Conservation (phyloP, 2,888 invertebrate species). For the Acleris literana region DNA sequence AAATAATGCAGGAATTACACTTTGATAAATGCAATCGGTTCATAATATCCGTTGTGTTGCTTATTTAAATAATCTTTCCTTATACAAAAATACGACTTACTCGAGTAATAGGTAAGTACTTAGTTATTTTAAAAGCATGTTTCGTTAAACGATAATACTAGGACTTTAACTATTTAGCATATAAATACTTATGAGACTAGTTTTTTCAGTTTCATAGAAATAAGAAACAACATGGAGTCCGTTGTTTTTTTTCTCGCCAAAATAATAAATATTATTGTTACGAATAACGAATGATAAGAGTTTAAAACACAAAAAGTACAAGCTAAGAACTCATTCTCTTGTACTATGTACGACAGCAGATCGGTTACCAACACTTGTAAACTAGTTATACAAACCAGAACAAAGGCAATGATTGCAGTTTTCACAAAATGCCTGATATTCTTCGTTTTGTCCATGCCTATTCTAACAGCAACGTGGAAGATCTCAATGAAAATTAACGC, state of each 20-base stretch:
- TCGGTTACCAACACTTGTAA: conserved; percentile 62
- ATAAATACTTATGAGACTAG: not conserved
- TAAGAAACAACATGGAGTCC: conserved; percentile 28
- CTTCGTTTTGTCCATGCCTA: conserved; percentile 39
- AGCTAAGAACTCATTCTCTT: conserved; percentile 30
- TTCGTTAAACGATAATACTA: no score
- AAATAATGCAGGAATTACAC: no score
- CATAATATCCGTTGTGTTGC: no score
- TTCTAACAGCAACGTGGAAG: conserved; percentile 51
- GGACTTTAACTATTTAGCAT: no score
- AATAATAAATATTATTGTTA: conserved; percentile 49
- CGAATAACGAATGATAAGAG: conserved; percentile 50
- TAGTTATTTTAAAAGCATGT: no score
- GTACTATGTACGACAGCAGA: conserved; percentile 44
- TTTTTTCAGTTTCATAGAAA: conserved; percentile 34
- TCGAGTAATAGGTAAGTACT: no score
- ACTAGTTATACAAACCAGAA: conserved; percentile 58
- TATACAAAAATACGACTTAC: no score
- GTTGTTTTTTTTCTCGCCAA: conserved; percentile 40
- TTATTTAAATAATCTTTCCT: no score
- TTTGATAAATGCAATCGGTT: no score
- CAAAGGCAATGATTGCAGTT: conserved; percentile 52
- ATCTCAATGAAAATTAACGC: conserved; percentile 56
- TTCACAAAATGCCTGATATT: conserved; percentile 46
- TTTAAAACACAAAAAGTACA: conserved; percentile 51